Base-by-base conservation (phyloP, 53 echinoderm and acorn worm species). In the Temnopleurus reevesii region DNA sequence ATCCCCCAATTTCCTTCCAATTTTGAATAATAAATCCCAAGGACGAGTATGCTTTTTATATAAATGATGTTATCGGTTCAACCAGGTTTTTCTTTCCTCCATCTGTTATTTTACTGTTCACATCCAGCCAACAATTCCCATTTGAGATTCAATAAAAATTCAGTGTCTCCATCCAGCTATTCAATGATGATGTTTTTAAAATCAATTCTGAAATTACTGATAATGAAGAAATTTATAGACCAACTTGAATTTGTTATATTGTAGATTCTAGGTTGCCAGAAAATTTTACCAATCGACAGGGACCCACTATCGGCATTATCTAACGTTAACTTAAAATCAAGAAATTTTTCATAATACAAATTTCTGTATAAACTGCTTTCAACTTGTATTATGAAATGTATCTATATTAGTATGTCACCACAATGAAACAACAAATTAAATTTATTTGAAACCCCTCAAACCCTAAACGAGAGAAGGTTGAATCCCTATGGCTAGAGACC, bases 1-100 rank as follows among this genome's bases (percentile, higher is more conserved):
- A 83, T 83, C 83, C 83, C 31, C 83, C 53, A 55, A 83, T 83
- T 83, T 83, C 83, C 83, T 83, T 28, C 56, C 56, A 83, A 79
- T 79, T 79, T 79, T 6, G 49, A 30, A 38, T 79, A 45, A 79
- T 79, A 49, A 79, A 79, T 79, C 79, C 49, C 79, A 79, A 79
- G 79, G 79, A 79, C 79, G 46, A 17, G 28, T 15, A 38, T 8
- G 15, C 10, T 45, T 44, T 45, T 45, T 44, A 45, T 63, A n/a
- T n/a, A n/a, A n/a, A n/a, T n/a, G n/a, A n/a, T n/a, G n/a, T n/a
- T n/a, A n/a, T n/a, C n/a, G n/a, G n/a, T n/a, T n/a, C n/a, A n/a
- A n/a, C n/a, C n/a, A n/a, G n/a, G n/a, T 21, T 19, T 76, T 76
- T 76, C 45, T 1, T 65, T 66, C 36, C 9, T 2, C 7, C 35